Evolutionary conservation across 2,797 vertebrate genomes (phyloP).

Genomic region (Myoxocephalus aenaeus): DNA sequence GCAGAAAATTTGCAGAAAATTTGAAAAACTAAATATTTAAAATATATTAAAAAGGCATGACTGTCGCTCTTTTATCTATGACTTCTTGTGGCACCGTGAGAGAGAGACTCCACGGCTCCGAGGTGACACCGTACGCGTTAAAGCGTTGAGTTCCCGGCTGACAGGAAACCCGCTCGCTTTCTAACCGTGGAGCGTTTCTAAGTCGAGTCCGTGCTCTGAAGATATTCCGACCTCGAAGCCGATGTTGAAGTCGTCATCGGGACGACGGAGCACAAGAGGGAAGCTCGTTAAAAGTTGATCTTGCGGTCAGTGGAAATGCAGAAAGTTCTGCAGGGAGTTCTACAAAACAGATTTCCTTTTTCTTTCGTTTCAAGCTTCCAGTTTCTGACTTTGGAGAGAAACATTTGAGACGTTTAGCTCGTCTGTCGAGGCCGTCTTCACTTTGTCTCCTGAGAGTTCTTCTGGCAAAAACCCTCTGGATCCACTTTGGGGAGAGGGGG

Average conservation of each 20-base stretch:
- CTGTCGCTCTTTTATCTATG: too few species aligned
- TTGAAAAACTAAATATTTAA: too few species aligned
- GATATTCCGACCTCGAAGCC: constrained; percentile 48
- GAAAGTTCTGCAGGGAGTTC: not conserved
- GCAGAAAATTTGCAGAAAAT: too few species aligned
- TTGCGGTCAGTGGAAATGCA: constrained; percentile 26
- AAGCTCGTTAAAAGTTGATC: constrained; percentile 15
- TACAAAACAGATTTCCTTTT: not conserved
- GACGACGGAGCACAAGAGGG: not conserved
- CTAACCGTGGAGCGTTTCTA: too few species aligned
- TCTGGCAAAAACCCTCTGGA: not conserved
- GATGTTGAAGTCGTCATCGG: constrained; percentile 17
- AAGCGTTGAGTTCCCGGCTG: too few species aligned
- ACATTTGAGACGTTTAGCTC: not conserved
- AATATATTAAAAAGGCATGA: too few species aligned
- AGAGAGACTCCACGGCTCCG: too few species aligned
- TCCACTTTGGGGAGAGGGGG: too few species aligned
- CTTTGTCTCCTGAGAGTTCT: not conserved
- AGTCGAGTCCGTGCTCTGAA: constrained; percentile 53
- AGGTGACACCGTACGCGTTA: too few species aligned
- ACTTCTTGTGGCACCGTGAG: too few species aligned
- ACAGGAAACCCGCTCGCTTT: too few species aligned
- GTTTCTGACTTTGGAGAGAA: not conserved
- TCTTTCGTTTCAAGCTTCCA: not conserved
- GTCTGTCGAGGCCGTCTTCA: not conserved